These are phyloP conservation scores for Sycophila sp. DNA, from an alignment of 1,140 invertebrate genomes.

Conservation along the genomic window DNA sequence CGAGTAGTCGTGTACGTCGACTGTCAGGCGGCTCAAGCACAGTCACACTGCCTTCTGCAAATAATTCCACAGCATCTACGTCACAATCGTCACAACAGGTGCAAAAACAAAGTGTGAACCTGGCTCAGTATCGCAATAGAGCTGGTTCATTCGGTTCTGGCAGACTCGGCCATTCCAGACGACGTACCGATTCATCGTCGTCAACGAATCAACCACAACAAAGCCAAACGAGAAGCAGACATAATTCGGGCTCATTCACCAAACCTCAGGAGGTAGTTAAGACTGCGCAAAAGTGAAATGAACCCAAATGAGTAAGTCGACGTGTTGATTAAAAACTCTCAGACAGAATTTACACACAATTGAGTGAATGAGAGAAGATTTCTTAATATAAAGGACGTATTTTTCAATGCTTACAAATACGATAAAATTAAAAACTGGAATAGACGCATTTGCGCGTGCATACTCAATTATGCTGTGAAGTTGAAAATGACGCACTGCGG, in stretches of 20 bases:
- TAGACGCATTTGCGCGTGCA: not conserved
- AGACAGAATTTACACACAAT: not conserved
- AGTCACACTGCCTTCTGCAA: slow-evolving; percentile 51
- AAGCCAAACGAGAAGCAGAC: slow-evolving; percentile 47
- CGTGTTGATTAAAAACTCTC: not conserved
- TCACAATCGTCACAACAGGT: slow-evolving; percentile 41
- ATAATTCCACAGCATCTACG: slow-evolving; percentile 28
- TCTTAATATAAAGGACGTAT: slow-evolving; percentile 1
- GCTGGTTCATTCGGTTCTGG: slow-evolving; percentile 61
- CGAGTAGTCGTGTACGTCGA: slow-evolving; percentile 54
- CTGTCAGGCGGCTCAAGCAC: slow-evolving; percentile 60
- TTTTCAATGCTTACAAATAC: slow-evolving; percentile 13
- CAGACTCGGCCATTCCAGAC: slow-evolving; percentile 47
- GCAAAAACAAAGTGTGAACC: slow-evolving; percentile 47
- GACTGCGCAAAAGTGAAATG: slow-evolving; percentile 29
- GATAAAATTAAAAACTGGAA: not conserved
- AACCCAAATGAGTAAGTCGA: not conserved
- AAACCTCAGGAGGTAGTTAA: slow-evolving; percentile 51
- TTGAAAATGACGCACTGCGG: not conserved
- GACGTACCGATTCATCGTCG: slow-evolving; percentile 43
- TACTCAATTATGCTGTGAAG: slow-evolving; percentile 7
- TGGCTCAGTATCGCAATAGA: slow-evolving; percentile 55
- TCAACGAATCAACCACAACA: slow-evolving; percentile 30
- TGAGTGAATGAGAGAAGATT: not conserved
- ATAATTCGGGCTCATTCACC: slow-evolving; percentile 53